Base-by-base conservation (phyloP, 1,140 invertebrate genomes). In the Arion vulgaris region DNA sequence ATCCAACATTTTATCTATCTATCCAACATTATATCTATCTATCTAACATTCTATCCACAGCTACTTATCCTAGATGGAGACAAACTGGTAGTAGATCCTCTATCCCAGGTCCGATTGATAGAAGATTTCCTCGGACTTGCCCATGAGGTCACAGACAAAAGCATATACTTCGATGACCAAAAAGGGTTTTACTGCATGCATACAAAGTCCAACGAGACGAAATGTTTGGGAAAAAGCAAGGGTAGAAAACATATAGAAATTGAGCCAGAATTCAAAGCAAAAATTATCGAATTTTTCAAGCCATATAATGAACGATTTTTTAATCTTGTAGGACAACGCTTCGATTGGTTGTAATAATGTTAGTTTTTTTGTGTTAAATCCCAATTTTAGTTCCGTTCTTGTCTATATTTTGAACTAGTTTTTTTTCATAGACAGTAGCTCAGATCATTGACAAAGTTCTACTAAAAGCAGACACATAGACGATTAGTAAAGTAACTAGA, bases 201-300 rank as follows among this genome's bases (percentile, higher is more conserved):
- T 11, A 5, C 51, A 1, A 36, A 38, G 13, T 26, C 78, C 4
- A 11, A 66, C 2, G 78, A 80, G 34, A 85, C 87, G 2, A 88
- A 82, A 66, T 98, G 97, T 93, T 93, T 99, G 51, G 96, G 96
- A 75, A 97, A 97, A 91, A 97, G 96, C 23, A 98, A 99, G 93
- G 97, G 97, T 13, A 93, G 97, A n/a, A 96, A 94, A 88, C 97
- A 99, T 94, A 97, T 97, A 1, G 93, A 95, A 81, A 96, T 98
- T 84, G 94, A 96, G 86, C 94, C 94, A 1, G 91, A 93, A 36
- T 95, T 95, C 36, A 93, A 97, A 81, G 94, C 95, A 84, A 94
- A 95, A 86, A 93, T 98, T 49, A 93, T 95, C 85, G 95, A 97
- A 88, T 98, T 98, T 91, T 98, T 97, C 92, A 94, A 95, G 87